Base-by-base conservation (phyloP, 2,113 vertebrate species). In the Serilophus lunatus region DNA sequence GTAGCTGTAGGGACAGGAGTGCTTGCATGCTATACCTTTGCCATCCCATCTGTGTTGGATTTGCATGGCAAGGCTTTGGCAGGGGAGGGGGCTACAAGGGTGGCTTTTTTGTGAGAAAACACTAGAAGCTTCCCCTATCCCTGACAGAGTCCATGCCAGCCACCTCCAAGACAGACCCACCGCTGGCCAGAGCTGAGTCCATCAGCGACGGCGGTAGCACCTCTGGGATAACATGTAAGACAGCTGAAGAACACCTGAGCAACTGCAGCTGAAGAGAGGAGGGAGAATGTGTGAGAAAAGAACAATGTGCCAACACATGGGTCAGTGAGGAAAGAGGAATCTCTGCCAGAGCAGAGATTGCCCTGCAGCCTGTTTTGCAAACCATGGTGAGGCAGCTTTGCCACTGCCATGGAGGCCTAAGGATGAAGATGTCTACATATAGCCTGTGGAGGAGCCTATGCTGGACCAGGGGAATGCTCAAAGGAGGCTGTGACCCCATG, bases 1-100 rank as follows among this genome's bases (percentile, higher is more conserved):
- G 61, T 47, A 89, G 93, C 88, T 92, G 77, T 66, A 66, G 47
- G 91, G 65, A 91, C 70, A 63, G 91, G 88, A 66, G 54, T 19
- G 49, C 66, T 88, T 71, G 61, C 95, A 71, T 89, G 78, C 80
- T 54, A 59, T 82, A 80, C 88, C 93, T 93, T 77, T 53, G 51
- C 64, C 64, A 95, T 49, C 49, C 51, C 86, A 89, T 83, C 44
- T 11, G 33, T 31, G 24, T 4, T 26, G 66, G 7, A 2, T 40
- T 18, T 59, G 33, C 50, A 31, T 18, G 19, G 38, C 44, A 85
- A 40, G 36, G 33, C 3, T 72, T n/a, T 25, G 1, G 3, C 16
- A 45, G 59, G 0, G 0, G 38, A 1, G 0, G 14, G 17, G 59
- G 28, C 18, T 15, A 50, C 23, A 69, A 26, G 40, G 18, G 47